These are phyloP conservation scores for Reinhardtius hippoglossoides DNA, from an alignment of 2,113 vertebrate genomes.

Conservation along the genomic window DNA sequence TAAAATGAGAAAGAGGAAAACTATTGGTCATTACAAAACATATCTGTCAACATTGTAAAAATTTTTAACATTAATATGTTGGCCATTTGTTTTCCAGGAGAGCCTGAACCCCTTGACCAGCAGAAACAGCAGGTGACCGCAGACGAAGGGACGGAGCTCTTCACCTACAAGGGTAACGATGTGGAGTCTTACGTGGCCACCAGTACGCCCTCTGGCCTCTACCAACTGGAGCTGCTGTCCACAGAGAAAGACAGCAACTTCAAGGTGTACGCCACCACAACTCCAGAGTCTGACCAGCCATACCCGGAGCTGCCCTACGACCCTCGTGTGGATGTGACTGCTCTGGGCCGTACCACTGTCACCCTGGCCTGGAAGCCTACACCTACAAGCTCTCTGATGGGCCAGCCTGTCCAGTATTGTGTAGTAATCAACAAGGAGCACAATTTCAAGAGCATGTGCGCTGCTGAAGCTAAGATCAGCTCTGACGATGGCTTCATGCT, in stretches of 20 bases:
- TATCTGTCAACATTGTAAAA: background rate
- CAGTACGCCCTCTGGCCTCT: constrained; percentile 92
- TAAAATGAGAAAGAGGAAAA: constrained; percentile 20
- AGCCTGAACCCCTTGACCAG: constrained; percentile 92
- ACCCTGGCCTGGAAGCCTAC: constrained; percentile 97
- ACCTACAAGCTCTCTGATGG: constrained; percentile 89
- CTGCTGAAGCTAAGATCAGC: constrained; percentile 90
- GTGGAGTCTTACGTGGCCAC: constrained; percentile 93
- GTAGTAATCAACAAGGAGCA: constrained; percentile 97
- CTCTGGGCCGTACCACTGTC: constrained; percentile 91
- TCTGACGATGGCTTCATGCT: constrained; percentile 91
- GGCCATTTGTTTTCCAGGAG: constrained; percentile 81
- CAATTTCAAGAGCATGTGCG: constrained; percentile 98
- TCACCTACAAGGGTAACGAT: constrained; percentile 96
- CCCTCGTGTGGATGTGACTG: constrained; percentile 93
- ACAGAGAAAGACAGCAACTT: constrained; percentile 98
- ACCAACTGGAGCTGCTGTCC: constrained; percentile 95
- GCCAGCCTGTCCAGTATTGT: constrained; percentile 93
- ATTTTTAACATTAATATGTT: background rate
- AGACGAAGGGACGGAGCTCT: constrained; percentile 89
- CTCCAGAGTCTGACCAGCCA: constrained; percentile 95
- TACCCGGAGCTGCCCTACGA: constrained; percentile 96
- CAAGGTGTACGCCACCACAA: constrained; percentile 94
- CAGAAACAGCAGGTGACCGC: constrained; percentile 91
- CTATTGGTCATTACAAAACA: constrained; percentile 9